Conservation (phyloP, 2,113 vertebrate species). For the Cebus imitator region DNA sequence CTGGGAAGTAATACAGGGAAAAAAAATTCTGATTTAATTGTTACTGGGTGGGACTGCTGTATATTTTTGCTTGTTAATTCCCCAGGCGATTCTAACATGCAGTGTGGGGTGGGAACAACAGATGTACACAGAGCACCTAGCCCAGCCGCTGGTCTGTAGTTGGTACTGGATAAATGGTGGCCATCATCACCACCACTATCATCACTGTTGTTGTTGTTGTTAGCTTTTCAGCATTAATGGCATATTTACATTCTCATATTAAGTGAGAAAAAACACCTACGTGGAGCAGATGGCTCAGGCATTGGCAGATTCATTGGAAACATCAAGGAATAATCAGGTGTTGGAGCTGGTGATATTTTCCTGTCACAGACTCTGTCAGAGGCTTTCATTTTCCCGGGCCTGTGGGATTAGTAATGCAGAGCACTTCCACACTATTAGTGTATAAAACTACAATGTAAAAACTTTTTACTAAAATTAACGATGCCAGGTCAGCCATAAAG, state of each 20-base stretch:
- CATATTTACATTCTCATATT: slow-evolving; percentile 9
- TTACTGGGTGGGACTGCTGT: not conserved
- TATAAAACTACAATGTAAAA: slow-evolving; percentile 47
- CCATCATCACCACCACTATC: not conserved
- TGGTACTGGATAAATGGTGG: not conserved
- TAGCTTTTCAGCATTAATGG: not conserved
- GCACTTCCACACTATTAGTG: slow-evolving; percentile 59
- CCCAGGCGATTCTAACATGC: not conserved
- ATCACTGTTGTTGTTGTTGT: not conserved
- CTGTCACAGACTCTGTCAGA: slow-evolving; percentile 31
- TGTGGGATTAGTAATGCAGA: slow-evolving; percentile 55
- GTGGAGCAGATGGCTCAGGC: slow-evolving; percentile 52
- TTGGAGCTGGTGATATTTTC: slow-evolving; percentile 32
- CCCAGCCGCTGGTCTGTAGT: not conserved
- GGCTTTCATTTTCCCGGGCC: not conserved
- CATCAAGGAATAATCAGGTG: slow-evolving; percentile 39
- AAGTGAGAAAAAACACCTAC: not conserved
- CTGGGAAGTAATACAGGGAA: not conserved
- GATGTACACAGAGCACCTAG: not conserved
- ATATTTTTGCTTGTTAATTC: not conserved
- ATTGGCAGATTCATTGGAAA: slow-evolving; percentile 43
- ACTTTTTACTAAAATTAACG: slow-evolving; percentile 70
- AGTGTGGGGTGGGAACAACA: not conserved
- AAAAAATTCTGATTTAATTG: not conserved
- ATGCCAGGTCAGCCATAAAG: slow-evolving; percentile 43